These are phyloP conservation scores for Nasonia oneida DNA, from an alignment of 2,888 invertebrate species.

Conservation along the genomic window DNA sequence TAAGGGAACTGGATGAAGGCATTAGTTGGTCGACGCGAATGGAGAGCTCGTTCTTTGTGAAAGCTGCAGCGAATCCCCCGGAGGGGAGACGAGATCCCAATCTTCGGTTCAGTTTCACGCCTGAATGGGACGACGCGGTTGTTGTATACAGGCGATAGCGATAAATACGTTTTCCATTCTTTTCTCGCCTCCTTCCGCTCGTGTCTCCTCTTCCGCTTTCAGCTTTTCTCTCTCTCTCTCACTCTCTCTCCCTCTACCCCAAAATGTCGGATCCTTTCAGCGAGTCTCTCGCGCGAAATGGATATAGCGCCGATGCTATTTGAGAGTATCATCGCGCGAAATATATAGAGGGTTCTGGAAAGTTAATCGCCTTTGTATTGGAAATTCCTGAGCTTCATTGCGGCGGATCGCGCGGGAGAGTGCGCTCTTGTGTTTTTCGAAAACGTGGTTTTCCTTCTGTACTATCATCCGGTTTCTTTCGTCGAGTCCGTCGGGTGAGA, in stretches of 20 bases:
- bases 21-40: constrained; percentile 50
- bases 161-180: constrained; percentile 61
- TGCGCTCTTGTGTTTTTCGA: neutral
- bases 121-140: constrained; percentile 55
- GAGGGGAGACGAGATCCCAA: constrained; percentile 59
- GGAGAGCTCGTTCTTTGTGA: constrained; percentile 45
- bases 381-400: neutral
- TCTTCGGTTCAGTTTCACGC: constrained; percentile 62
- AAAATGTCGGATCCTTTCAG: constrained; percentile 41
- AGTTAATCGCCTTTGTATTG: neutral
- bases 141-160: constrained; percentile 56
- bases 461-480: neutral
- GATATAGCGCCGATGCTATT: neutral
- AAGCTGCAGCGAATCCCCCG: constrained; percentile 19
- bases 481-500: no score
- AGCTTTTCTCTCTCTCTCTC: neutral
- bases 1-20: constrained; percentile 27
- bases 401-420: neutral
- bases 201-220: neutral
- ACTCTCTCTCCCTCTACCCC: neutral
- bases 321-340: constrained; percentile 4
- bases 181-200: constrained; percentile 34
- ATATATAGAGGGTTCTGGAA: neutral
- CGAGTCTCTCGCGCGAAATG: constrained; percentile 10
- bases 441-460: neutral